Conservation (phyloP, 1,140 invertebrate genomes). For the Drosophila parvula region DNA sequence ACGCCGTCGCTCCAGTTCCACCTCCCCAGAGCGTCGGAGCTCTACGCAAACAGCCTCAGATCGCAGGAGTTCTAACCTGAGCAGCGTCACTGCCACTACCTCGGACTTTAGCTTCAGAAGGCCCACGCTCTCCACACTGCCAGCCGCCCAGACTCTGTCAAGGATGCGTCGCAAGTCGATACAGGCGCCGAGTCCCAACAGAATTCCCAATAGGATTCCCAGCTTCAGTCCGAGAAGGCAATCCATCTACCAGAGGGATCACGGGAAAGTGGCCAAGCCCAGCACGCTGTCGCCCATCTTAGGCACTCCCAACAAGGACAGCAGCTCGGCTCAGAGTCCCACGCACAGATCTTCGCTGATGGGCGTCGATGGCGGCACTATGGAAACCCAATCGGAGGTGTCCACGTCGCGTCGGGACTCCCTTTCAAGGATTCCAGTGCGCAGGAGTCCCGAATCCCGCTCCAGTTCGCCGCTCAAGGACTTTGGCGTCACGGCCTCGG, state of each 20-base stretch:
- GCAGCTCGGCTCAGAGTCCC: slow-evolving; percentile 70
- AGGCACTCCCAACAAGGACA: slow-evolving; percentile 83
- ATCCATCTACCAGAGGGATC: slow-evolving; percentile 41
- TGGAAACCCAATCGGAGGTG: slow-evolving; percentile 53
- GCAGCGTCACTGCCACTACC: slow-evolving; percentile 70
- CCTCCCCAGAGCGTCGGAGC: slow-evolving; percentile 76
- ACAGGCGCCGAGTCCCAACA: slow-evolving; percentile 33
- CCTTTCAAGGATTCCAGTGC: slow-evolving; percentile 72
- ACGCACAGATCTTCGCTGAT: slow-evolving; percentile 45
- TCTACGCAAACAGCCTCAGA: slow-evolving; percentile 81
- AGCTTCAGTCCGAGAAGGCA: slow-evolving; percentile 47
- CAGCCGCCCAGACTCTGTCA: slow-evolving; percentile 39
- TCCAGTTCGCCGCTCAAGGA: slow-evolving; percentile 63
- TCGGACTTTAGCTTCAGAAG: slow-evolving; percentile 80
- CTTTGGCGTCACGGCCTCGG: slow-evolving; percentile 26
- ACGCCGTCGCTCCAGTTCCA: slow-evolving; percentile 74
- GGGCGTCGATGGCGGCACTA: slow-evolving; percentile 14
- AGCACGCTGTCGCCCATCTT: slow-evolving; percentile 80
- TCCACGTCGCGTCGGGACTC: slow-evolving; percentile 68
- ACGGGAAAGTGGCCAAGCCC: slow-evolving; percentile 75
- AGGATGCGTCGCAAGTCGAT: slow-evolving; percentile 62
- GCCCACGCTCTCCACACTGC: slow-evolving; percentile 67
- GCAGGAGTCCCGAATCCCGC: slow-evolving; percentile 62
- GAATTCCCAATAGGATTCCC: slow-evolving; percentile 25
- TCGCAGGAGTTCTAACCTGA: slow-evolving; percentile 77